Evolutionary conservation across 2,888 invertebrate genomes (phyloP).

Genomic region (Epinotia brunnichana): DNA sequence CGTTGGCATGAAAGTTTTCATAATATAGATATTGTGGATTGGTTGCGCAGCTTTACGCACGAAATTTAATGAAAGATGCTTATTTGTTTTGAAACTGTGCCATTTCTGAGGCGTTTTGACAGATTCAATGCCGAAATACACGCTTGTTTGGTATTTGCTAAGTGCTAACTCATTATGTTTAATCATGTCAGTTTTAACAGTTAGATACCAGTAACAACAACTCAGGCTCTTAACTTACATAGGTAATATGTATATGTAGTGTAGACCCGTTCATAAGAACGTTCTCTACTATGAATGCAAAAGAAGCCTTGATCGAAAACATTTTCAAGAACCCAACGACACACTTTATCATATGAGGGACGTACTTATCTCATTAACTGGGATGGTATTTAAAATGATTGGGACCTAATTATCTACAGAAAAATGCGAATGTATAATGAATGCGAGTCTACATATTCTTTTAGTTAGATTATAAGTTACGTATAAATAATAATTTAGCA

Average conservation of each 20-base stretch:
- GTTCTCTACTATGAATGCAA: background rate
- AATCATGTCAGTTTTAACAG: background rate
- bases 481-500: no score
- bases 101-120: slow-evolving; percentile 8
- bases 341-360: no score
- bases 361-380: no score
- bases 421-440: no score
- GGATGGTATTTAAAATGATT: no score
- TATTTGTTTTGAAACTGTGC: slow-evolving; percentile 17
- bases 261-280: background rate
- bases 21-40: background rate
- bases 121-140: background rate
- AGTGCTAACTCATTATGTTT: background rate
- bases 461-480: no score
- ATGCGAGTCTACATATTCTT: no score
- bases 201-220: background rate
- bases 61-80: slow-evolving; percentile 16
- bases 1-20: slow-evolving; percentile 31
- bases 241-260: no score
- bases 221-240: background rate
- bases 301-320: background rate
- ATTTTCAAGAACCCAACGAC: background rate
- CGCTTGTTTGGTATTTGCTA: background rate
- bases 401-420: no score
- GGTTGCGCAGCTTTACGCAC: slow-evolving; percentile 28